Base-by-base conservation (phyloP, 1,140 invertebrate genomes). In the Papilio xuthus region DNA sequence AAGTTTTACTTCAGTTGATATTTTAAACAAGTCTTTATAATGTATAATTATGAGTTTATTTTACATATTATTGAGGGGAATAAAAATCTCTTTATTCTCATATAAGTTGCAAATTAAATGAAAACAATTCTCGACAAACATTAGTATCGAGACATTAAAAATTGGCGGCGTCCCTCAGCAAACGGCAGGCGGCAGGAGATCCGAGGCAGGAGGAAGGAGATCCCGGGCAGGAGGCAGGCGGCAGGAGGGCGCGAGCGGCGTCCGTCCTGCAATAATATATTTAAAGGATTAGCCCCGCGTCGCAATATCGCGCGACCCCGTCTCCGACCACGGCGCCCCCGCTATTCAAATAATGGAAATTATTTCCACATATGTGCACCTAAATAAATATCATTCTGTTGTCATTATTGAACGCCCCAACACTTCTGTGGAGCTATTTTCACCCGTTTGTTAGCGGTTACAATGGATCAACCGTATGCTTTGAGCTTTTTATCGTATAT, bases 361-460 rank as follows among this genome's bases (percentile, higher is more conserved):
- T 92, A 94, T 93, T 93, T 94, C 91, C 92, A 93, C 92, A 94
- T 94, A 94, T 93, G 91, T 92, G 92, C 92, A 90, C 90, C 91
- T 92, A 93, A 93, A 93, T 91, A 94, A 93, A 94, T 92, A 94
- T 93, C 89, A 93, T 93, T 93, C 85, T 84, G 83, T 86, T 89
- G 92, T 93, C 92, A 90, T 94, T 94, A 95, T 95, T 95, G 94
- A 93, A 94, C 93, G 85, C 86, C 90, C 85, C 86, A 72, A 81
- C 80, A 82, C 84, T 86, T 81, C 81, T 90, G 87, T 89, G 79
- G 79, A 92, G 87, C 81, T 88, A 92, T 92, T 92, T 89, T 88
- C 90, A 92, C 89, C 88, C 87, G 88, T 87, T 90, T 84, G 86
- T 86, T 87, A 81, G 85, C 84, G 85, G 86, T 88, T 85, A 83